Base-by-base conservation (phyloP, 2,888 invertebrate genomes). In the Hedya salicella region DNA sequence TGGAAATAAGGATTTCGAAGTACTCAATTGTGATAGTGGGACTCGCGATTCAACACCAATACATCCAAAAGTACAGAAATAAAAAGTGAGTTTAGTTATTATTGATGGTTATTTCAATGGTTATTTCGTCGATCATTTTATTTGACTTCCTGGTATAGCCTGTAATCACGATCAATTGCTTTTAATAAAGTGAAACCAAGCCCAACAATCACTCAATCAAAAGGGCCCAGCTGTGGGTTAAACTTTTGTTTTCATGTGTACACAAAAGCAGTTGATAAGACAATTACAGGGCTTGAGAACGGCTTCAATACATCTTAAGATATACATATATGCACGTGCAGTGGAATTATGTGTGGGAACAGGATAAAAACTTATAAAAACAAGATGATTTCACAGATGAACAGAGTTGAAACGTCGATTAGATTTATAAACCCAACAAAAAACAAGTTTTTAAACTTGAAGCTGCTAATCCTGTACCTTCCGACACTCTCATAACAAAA, bases 81-180 rank as follows among this genome's bases (percentile, higher is more conserved):
- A 17, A 46, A 56, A 40, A 16, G 19, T 21, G 21, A 25, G 5
- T 1, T 25, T 25, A 25, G 6, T 6, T 6, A 36, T 25, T 49
- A 60, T 21, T 39, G 30, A 54, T 40, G 40, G 39, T 21, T 44
- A 54, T 61, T 59, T 40, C 19, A 40, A 53, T 53, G 30, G 32
- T 39, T 13, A 59, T 46, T 59, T 21, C 16, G 25, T 21, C 44
- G 36, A 36, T 42, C 36, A 21, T 57, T 46, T 44, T 46, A 50
- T 44, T 63, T 39, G 69, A 74, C 60, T 74, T 76, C 77, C 77
- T 78, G 73, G 72, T 73, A 74, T 65, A 72, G 70, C 67, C 71
- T 75, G 72, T 79, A 82, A 87, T 87, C 86, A 83, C 78, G 71
- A 77, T 75, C 88, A 89, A 89, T 89, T 89, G 87, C 80, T 75